Base-by-base conservation (phyloP, 2,797 vertebrate genomes). In the Vultur gryphus region DNA sequence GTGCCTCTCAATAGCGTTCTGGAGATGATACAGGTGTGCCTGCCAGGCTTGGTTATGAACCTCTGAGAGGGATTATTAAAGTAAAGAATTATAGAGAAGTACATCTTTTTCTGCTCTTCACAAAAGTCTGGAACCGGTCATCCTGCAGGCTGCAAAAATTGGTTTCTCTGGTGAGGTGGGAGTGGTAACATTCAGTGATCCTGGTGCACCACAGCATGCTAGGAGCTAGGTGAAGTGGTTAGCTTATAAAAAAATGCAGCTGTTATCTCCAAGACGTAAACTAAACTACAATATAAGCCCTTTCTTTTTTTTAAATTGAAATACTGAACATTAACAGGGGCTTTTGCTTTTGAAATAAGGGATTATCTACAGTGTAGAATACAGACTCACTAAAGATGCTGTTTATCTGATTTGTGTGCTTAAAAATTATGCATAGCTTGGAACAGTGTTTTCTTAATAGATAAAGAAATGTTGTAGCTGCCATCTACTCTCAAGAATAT, bases 1-100 rank as follows among this genome's bases (percentile, higher is more conserved):
- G 21, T 7, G 11, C 11, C 3, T 54, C 13, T 18, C 19, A 0
- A 0, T 9, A 8, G n/a, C 11, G 0, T 23, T n/a, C 0, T 1
- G 11, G 33, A 17, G 44, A 5, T 59, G 2, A 0, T 24, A 3
- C 13, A 10, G 51, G 19, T 39, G 18, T 64, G 37, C 31, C 14
- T 55, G 44, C 28, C 16, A 5, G 11, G 18, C 23, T 89, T 10
- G 28, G 13, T 43, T 7, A 13, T 13, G 49, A 37, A 2, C 18
- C 3, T 33, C 29, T 10, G 20, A 15, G 16, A 6, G 14, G 11
- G 9, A 5, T 49, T 77, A 10, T 24, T 24, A 9, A 29, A 25
- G 20, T 16, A 18, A 39, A 25, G 16, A 29, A 8, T 20, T n/a
- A 6, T 1, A 28, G 31, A n/a, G 14, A 23, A 4, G 23, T 37